Percentiles rank a stretch among this genome's conserved stretches.
Evolutionary conservation across 2,888 invertebrate species (phyloP).

Genomic region (Mesorhabditis spiculigera): DNA sequence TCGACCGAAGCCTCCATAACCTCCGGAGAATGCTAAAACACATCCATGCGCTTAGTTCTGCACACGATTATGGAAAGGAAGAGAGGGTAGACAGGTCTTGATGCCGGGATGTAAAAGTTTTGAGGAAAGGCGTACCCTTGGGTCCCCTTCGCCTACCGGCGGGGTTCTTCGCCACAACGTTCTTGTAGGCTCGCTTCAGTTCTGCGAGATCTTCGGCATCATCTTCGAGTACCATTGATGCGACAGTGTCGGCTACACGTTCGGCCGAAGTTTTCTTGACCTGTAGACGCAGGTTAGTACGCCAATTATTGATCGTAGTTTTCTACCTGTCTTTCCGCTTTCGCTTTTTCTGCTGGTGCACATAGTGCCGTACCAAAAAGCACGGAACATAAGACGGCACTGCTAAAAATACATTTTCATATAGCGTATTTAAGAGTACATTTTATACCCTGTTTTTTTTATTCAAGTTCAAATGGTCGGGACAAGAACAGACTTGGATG

Average conservation of each 20-base stretch:
- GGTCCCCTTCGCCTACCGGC: slow-evolving; percentile 6
- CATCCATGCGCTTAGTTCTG: no score
- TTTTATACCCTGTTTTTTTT: not conserved
- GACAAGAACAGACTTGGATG: no score
- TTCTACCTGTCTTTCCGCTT: not conserved
- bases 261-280: slow-evolving; percentile 5
- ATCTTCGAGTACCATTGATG: slow-evolving; percentile 4
- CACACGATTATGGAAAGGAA: no score
- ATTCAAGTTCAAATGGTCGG: not conserved
- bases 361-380: not conserved
- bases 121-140: not conserved
- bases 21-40: slow-evolving; percentile 1
- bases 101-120: no score
- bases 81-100: no score
- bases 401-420: not conserved
- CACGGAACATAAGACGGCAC: slow-evolving; percentile 1
- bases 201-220: slow-evolving; percentile 1
- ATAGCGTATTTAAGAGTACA: not conserved
- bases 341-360: not conserved
- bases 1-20: not conserved
- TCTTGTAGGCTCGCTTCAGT: slow-evolving; percentile 6
- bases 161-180: slow-evolving; percentile 5
- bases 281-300: not conserved
- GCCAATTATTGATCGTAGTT: not conserved
- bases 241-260: not conserved